Evolutionary conservation across 2,797 vertebrate genomes (phyloP).

Genomic region (Smutsia temminckii): DNA sequence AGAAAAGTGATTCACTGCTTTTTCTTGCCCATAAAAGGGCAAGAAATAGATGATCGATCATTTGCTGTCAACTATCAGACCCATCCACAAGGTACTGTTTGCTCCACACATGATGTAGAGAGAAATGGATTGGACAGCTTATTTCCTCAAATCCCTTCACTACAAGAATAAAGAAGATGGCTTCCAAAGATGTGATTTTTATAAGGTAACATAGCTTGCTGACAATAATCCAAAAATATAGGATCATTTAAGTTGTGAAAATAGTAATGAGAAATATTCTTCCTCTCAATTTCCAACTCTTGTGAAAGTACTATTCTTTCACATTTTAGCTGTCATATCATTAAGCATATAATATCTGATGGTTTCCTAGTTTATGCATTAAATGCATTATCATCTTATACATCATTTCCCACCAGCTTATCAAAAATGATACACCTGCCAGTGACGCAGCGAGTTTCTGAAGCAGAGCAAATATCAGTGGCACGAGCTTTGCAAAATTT

Average conservation of each 20-base stretch:
- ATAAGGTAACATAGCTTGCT: neutral
- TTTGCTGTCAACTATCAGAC: neutral
- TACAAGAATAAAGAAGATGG: neutral
- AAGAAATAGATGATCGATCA: neutral
- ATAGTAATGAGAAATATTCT: neutral
- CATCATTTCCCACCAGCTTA: neutral
- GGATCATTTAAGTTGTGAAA: neutral
- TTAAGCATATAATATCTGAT: neutral
- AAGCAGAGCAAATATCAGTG: neutral
- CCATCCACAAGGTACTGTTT: fast-evolving
- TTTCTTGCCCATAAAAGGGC: neutral
- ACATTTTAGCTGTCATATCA: neutral
- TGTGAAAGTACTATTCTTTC: neutral
- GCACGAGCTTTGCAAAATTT: neutral
- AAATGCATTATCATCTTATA: neutral
- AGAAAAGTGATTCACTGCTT: neutral
- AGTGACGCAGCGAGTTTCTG: neutral
- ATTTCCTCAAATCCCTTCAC: neutral
- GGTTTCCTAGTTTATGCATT: neutral
- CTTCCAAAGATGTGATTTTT: neutral
- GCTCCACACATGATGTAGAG: neutral
- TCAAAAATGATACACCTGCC: neutral
- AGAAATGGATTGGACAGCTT: neutral
- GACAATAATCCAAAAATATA: neutral
- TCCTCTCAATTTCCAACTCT: neutral